Conservation (phyloP, 2,888 invertebrate genomes). For the Meta bourneti region DNA sequence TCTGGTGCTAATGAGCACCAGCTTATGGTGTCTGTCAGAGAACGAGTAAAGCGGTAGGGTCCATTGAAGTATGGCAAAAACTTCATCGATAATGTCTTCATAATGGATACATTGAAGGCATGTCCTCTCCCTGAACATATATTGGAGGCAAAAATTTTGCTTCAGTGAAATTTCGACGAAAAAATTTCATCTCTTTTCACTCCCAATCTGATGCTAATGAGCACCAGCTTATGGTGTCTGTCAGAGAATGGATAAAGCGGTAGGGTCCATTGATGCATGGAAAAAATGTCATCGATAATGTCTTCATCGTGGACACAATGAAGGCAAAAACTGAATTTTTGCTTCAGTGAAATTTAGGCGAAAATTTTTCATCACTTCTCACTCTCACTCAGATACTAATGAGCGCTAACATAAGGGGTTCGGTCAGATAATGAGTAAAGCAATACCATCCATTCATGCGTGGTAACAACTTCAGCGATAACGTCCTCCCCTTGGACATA, state of each 20-base stretch:
- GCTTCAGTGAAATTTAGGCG: slow-evolving; percentile 29
- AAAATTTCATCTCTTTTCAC: slow-evolving; percentile 18
- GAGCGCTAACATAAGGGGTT: not conserved
- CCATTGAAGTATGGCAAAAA: too few species aligned
- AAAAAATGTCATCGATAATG: too few species aligned
- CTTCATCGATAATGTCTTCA: too few species aligned
- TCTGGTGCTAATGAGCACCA: not conserved
- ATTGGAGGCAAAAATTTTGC: slow-evolving; percentile 45
- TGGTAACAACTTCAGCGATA: too few species aligned
- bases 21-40: not conserved
- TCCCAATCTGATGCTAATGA: not conserved
- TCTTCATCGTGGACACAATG: too few species aligned
- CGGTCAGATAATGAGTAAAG: not conserved
- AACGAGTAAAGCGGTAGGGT: not conserved
- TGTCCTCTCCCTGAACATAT: too few species aligned
- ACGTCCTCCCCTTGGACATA: too few species aligned
- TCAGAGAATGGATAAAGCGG: not conserved
- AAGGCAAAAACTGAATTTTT: slow-evolving; percentile 62
- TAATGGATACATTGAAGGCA: too few species aligned
- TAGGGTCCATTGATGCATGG: too few species aligned
- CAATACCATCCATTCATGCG: too few species aligned
- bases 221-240: not conserved
- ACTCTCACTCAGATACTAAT: not conserved
- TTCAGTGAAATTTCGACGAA: slow-evolving; percentile 28
- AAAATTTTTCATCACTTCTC: slow-evolving; percentile 28